Evolutionary conservation across 2,888 invertebrate species (phyloP).

Genomic region (Orthosia incerta): DNA sequence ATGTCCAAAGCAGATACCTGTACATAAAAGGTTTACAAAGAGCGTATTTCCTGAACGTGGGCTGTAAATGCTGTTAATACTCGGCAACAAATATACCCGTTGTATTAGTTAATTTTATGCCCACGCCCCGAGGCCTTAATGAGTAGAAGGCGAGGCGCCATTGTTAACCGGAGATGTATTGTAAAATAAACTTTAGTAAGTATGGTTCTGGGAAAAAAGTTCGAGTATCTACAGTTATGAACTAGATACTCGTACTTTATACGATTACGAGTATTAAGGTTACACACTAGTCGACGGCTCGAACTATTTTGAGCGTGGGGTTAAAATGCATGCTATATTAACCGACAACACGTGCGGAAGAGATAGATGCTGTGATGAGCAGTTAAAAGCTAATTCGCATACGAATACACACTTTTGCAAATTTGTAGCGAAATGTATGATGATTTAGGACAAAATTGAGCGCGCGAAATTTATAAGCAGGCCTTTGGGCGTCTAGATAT

Average conservation of each 20-base stretch:
- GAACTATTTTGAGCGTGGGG: too few species aligned
- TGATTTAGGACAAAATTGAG: too few species aligned
- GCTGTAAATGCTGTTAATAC: conserved; percentile 57
- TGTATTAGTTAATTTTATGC: conserved; percentile 65
- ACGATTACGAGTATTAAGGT: too few species aligned
- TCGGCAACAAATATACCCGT: conserved; percentile 60
- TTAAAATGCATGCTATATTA: too few species aligned
- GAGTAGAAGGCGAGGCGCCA: conserved; percentile 51
- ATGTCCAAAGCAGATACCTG: conserved; percentile 19
- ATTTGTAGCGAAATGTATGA: too few species aligned
- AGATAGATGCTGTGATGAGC: too few species aligned
- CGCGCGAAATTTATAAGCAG: too few species aligned
- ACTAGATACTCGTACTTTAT: background rate
- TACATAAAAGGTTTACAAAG: conserved; percentile 27
- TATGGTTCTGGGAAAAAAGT: background rate
- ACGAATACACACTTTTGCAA: too few species aligned
- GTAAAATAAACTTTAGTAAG: conserved; percentile 14
- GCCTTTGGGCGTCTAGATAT: too few species aligned
- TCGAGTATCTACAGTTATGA: background rate
- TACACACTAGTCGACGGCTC: too few species aligned
- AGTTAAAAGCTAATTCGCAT: too few species aligned
- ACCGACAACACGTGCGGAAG: too few species aligned
- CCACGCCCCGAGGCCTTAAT: conserved; percentile 56
- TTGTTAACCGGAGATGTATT: conserved; percentile 34
- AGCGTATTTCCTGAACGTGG: conserved; percentile 36